These are phyloP conservation scores for Bombus confusus DNA, from an alignment of 1,140 invertebrate species.

Conservation along the genomic window DNA sequence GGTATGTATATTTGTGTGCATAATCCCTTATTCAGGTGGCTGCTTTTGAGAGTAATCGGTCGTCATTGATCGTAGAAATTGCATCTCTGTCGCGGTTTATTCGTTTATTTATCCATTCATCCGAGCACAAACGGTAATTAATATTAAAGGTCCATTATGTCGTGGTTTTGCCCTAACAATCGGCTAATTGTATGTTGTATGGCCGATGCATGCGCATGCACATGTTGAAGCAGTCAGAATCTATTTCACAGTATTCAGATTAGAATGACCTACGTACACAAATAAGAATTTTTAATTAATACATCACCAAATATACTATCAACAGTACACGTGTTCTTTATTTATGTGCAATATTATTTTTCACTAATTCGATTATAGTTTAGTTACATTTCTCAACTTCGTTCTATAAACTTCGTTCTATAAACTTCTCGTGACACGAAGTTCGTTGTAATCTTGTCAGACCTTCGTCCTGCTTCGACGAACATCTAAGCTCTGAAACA, in stretches of 20 bases:
- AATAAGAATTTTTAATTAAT: not conserved
- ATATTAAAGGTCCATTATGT: conserved; percentile 21
- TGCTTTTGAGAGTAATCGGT: not conserved
- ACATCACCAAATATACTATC: too few species aligned
- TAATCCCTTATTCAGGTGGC: not conserved
- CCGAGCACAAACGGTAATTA: not conserved
- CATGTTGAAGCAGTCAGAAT: conserved; percentile 34
- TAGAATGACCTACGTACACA: not conserved
- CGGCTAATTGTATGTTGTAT: conserved; percentile 49
- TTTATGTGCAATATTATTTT: not conserved
- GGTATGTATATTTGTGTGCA: not conserved
- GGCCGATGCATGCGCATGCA: conserved; percentile 70
- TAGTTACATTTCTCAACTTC: not conserved
- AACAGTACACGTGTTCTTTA: not conserved
- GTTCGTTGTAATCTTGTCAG: not conserved
- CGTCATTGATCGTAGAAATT: not conserved
- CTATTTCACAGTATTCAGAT: not conserved
- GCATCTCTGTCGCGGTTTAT: not conserved
- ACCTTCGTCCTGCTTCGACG: not conserved
- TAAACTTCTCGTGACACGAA: not conserved
- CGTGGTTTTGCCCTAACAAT: conserved; percentile 24
- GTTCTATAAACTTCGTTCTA: not conserved
- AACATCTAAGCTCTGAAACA: not conserved
- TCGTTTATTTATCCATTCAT: conserved; percentile 19
- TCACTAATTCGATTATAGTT: not conserved